Percentiles rank a stretch among this genome's conserved stretches.
These are phyloP conservation scores for Lysandra bellargus DNA, from an alignment of 2,888 invertebrate genomes.

Conservation along the genomic window DNA sequence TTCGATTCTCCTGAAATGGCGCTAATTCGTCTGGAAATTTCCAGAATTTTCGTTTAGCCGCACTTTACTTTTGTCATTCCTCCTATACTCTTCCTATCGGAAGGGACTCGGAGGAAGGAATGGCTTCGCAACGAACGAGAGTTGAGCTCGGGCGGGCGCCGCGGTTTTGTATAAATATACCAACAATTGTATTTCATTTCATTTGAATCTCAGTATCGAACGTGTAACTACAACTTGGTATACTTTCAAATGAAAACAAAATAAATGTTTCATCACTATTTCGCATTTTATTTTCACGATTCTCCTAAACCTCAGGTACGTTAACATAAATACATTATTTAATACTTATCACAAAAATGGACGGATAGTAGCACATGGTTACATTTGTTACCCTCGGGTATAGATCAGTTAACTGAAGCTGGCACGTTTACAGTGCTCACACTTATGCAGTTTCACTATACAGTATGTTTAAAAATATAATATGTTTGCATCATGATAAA, in stretches of 20 bases:
- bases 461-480: too few relatives aligned
- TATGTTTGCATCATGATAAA: too few relatives aligned
- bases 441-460: too few relatives aligned
- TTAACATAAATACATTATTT: not conserved
- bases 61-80: not conserved
- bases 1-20: not conserved
- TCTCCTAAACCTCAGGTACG: not conserved
- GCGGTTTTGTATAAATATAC: slow-evolving; percentile 67
- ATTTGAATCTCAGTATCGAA: slow-evolving; percentile 79
- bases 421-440: too few relatives aligned
- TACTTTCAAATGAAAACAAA: slow-evolving; percentile 78
- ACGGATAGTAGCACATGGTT: slow-evolving; percentile 46
- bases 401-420: too few relatives aligned
- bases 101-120: not conserved
- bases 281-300: slow-evolving; percentile 43
- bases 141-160: not conserved
- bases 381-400: not conserved
- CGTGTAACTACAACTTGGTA: slow-evolving; percentile 77
- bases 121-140: slow-evolving; percentile 36
- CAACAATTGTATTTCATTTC: slow-evolving; percentile 68
- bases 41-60: not conserved
- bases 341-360: slow-evolving; percentile 39
- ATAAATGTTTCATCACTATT: slow-evolving; percentile 78
- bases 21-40: not conserved
- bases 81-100: not conserved